Evolutionary conservation across 2,888 invertebrate genomes (phyloP), one percentile per base, ranked within the genome.

Genomic region (Elysia crispata): DNA sequence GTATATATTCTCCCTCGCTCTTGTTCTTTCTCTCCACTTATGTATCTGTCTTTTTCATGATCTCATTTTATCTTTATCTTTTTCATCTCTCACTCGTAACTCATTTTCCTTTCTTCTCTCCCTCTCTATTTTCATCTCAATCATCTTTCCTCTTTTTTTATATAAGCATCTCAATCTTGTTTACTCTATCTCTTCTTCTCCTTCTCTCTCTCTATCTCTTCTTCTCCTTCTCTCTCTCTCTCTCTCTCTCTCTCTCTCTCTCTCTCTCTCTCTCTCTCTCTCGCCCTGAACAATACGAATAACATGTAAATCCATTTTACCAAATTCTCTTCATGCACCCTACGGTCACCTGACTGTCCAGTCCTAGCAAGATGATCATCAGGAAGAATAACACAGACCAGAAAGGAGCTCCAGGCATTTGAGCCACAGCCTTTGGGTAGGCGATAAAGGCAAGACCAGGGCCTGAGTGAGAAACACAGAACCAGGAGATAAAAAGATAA

Each of bases 361-460:
- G 90, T 8, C 95, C 95, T 77, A 95, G 93, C 77, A 95, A 92
- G 67, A 95, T 92, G 69, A 95, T 93, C 95, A 95, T 95, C 79
- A 94, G 91, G 91, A 95, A 95, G 91, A 95, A 95, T 13, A 94
- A 90, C 30, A 89, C 79, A 0, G 95, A 94, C 95, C 95, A 95
- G 41, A 95, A 89, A 0, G 95, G 93, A 18, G 95, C 93, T 80
- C 93, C 93, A 0, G 94, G 95, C 92, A 95, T 92, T 85, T 94
- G 93, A 0, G 94, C 91, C 77, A 94, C 92, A 8, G 94, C 94
- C 85, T 93, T 93, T 0, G 94, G 94, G 86, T 94, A 94, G 66
- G 94, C 95, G 67, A 95, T 93, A 88, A 95, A 95, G 0, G 90
- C 90, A 62, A 91, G 81, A 13, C 91, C 91, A 1, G 91, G 91